These are phyloP conservation scores for Varanus komodoensis DNA, from an alignment of 2,113 vertebrate species.

Conservation along the genomic window DNA sequence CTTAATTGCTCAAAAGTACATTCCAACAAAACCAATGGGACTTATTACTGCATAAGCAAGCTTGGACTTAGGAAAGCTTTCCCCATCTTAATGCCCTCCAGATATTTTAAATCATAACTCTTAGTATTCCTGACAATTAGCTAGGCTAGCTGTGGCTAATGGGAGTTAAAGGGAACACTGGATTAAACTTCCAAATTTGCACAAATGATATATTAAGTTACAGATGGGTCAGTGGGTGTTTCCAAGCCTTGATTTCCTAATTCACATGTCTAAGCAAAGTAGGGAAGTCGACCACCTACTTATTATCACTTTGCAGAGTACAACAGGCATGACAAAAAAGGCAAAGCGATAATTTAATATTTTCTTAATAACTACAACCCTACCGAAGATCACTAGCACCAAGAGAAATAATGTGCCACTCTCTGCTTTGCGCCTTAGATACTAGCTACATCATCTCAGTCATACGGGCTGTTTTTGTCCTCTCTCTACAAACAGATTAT, in stretches of 20 bases:
- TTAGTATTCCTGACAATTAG: too few relatives aligned
- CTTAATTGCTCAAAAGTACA: neutral
- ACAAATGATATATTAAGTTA: neutral
- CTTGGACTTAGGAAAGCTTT: too few relatives aligned
- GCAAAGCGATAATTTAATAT: neutral
- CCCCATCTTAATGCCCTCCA: too few relatives aligned
- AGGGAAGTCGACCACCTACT: neutral
- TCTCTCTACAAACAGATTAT: constrained; percentile 36
- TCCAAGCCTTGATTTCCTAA: neutral
- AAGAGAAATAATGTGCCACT: neutral
- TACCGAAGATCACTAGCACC: neutral
- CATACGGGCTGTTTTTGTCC: constrained; percentile 3
- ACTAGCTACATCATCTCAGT: neutral
- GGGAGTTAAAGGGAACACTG: too few relatives aligned
- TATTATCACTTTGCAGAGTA: neutral
- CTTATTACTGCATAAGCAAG: neutral
- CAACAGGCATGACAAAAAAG: neutral
- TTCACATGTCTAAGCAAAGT: neutral
- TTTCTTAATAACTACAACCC: neutral
- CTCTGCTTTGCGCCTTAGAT: neutral
- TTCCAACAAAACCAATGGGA: neutral
- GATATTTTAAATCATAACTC: too few relatives aligned
- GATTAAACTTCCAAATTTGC: neutral
- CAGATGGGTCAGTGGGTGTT: neutral
- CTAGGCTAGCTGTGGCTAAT: too few relatives aligned